phyloP scores from a whole-genome alignment of 2,113 vertebrate genomes.

The Laticauda laticaudata region DNA sequence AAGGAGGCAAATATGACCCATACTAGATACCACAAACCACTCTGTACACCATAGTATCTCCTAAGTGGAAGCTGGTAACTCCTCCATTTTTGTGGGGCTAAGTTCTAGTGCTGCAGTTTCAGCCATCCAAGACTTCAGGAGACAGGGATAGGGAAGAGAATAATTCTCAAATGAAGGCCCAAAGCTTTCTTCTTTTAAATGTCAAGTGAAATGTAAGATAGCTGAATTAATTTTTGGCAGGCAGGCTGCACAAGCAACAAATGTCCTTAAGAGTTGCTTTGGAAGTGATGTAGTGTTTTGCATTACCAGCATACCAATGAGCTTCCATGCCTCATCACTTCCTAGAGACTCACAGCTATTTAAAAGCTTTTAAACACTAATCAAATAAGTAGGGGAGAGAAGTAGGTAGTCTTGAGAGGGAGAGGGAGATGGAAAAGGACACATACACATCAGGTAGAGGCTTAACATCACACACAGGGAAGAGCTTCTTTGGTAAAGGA shows the following conservation, averaged over 20 bases:
- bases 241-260: slow-evolving; percentile 56
- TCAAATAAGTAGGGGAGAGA: slow-evolving; percentile 32
- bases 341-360: slow-evolving; percentile 70
- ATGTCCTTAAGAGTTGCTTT: slow-evolving; percentile 60
- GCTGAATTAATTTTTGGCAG: slow-evolving; percentile 47
- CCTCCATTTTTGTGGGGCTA: neutral
- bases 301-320: slow-evolving; percentile 71
- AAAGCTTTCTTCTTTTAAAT: slow-evolving; percentile 58
- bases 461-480: neutral
- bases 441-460: neutral
- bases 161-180: neutral
- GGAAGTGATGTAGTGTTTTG: slow-evolving; percentile 36
- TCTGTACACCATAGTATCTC: neutral
- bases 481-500: neutral
- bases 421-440: slow-evolving; percentile 34
- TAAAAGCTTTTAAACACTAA: slow-evolving; percentile 68
- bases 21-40: neutral
- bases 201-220: slow-evolving; percentile 63
- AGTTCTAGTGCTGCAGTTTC: neutral
- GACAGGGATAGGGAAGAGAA: neutral
- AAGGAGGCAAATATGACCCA: neutral
- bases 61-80: neutral
- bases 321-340: slow-evolving; percentile 42
- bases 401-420: neutral
- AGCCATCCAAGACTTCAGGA: neutral